Evolutionary conservation across 1,140 invertebrate genomes (phyloP).

Genomic region (Pseudoatta argentina): DNA sequence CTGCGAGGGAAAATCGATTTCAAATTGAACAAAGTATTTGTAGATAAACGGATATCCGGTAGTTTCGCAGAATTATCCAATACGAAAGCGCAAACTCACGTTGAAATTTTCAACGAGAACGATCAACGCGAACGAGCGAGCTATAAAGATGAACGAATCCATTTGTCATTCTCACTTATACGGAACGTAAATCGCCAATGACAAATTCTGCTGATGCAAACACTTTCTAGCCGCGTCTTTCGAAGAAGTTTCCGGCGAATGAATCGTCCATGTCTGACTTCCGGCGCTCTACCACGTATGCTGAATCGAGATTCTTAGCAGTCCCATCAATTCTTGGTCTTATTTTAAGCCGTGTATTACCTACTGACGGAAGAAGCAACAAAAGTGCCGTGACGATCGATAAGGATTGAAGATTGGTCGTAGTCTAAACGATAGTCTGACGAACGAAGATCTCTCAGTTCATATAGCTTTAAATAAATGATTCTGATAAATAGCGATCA

Average conservation of each 20-base stretch:
- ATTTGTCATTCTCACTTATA: conserved; percentile 4
- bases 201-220: conserved; percentile 5
- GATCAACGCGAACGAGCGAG: background rate
- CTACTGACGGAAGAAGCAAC: conserved; percentile 73
- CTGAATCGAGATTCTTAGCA: conserved; percentile 38
- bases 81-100: background rate
- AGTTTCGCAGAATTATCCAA: background rate
- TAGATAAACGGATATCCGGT: conserved; percentile 1
- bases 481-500: conserved; percentile 4
- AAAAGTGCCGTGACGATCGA: conserved; percentile 72
- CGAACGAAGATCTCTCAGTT: background rate
- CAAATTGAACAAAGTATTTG: background rate
- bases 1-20: background rate
- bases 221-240: conserved; percentile 29
- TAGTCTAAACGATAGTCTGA: background rate
- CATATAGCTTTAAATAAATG: conserved; percentile 19
- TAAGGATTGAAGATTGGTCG: conserved; percentile 26
- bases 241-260: conserved; percentile 40
- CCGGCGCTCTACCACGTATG: conserved; percentile 31
- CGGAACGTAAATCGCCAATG: background rate
- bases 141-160: background rate
- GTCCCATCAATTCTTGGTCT: background rate
- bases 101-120: conserved; percentile 32
- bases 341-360: conserved; percentile 24
- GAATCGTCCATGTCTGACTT: conserved; percentile 7